Evolutionary conservation across 2,113 vertebrate species (phyloP).

Genomic region (Phoenicopterus ruber): DNA sequence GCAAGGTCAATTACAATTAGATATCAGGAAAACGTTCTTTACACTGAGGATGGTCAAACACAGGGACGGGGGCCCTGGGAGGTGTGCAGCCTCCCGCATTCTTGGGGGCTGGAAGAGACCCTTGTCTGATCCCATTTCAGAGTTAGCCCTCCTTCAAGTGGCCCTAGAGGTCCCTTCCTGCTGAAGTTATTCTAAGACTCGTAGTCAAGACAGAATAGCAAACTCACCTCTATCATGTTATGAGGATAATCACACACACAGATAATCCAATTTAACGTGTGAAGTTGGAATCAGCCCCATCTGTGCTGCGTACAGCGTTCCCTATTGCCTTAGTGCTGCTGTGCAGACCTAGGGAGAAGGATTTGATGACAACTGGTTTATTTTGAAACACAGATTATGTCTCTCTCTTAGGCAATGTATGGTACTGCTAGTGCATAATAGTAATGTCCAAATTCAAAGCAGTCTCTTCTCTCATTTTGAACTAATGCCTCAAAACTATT

Average conservation of each 20-base stretch:
- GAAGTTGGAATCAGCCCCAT: neutral
- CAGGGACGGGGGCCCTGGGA: fast-evolving
- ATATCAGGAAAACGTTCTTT: neutral
- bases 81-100: neutral
- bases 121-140: neutral
- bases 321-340: neutral
- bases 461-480: neutral
- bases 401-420: neutral
- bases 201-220: neutral
- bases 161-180: neutral
- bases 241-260: too few species aligned
- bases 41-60: neutral
- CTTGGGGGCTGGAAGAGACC: neutral
- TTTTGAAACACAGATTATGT: neutral
- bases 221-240: fast-evolving
- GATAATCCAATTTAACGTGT: too few species aligned
- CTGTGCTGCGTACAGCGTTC: fast-evolving
- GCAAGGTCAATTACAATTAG: neutral
- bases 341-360: neutral
- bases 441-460: fast-evolving
- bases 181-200: neutral
- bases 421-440: neutral
- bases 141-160: neutral
- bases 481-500: neutral
- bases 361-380: neutral